A percentile compares a stretch with the other conserved stretches of the same genome.
Evolutionary conservation across 2,113 vertebrate species (phyloP).

Genomic region (Oenanthe melanoleuca): DNA sequence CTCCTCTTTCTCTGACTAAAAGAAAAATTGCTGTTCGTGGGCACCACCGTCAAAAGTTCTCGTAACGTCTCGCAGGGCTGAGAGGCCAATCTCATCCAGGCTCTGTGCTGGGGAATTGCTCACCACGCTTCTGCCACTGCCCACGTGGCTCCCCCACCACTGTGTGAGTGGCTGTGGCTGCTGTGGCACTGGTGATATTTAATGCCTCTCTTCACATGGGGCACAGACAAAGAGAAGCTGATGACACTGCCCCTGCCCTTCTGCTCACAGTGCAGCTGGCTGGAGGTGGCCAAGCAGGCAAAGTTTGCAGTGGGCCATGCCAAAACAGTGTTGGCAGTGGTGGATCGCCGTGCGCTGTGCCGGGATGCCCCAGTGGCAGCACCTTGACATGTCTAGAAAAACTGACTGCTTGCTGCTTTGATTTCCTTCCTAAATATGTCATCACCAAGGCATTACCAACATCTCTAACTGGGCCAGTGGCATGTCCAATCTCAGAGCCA

Average conservation of each 20-base stretch:
- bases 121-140: not conserved
- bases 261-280: rapidly evolving
- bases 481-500: not conserved
- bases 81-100: not conserved
- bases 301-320: rapidly evolving
- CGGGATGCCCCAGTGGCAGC: rapidly evolving
- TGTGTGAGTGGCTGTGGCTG: rapidly evolving
- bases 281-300: not conserved
- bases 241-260: rapidly evolving
- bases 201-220: not conserved
- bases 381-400: not conserved
- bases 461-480: not conserved
- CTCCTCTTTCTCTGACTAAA: not conserved
- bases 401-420: rapidly evolving
- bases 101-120: rapidly evolving
- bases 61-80: rapidly evolving
- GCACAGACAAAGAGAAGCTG: rapidly evolving
- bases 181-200: rapidly evolving
- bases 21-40: not conserved
- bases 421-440: not conserved
- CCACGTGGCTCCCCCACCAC: too few species aligned
- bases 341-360: rapidly evolving
- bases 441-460: not conserved
- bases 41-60: not conserved
- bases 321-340: rapidly evolving